These are phyloP conservation scores for Zapus hudsonius DNA, from an alignment of 2,113 vertebrate species.

Conservation along the genomic window DNA sequence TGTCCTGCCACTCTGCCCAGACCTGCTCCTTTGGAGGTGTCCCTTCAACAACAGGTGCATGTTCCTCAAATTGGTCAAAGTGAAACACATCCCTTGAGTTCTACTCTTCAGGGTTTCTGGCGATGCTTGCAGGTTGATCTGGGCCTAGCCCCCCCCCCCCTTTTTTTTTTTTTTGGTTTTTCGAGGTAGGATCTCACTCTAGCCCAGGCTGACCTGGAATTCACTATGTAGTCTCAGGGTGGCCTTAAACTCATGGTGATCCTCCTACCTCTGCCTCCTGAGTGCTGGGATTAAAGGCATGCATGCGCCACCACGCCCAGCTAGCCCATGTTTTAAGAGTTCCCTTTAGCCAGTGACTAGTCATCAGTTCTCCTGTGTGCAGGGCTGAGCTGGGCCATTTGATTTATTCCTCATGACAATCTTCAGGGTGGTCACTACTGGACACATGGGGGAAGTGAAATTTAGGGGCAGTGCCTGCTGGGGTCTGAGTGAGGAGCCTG, in stretches of 20 bases:
- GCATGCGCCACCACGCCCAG: too few relatives aligned
- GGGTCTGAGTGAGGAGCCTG: not conserved
- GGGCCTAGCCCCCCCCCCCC: too few relatives aligned
- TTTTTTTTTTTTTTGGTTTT: not conserved
- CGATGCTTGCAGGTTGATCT: not conserved
- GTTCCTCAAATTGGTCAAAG: not conserved
- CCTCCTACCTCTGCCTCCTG: too few relatives aligned
- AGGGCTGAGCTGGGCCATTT: not conserved
- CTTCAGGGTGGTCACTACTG: not conserved
- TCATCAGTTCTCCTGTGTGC: accelerated
- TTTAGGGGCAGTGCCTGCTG: too few relatives aligned
- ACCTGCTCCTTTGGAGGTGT: not conserved
- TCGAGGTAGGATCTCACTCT: too few relatives aligned
- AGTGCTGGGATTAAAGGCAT: too few relatives aligned
- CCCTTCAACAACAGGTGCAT: too few relatives aligned
- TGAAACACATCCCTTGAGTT: too few relatives aligned
- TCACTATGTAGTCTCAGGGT: too few relatives aligned
- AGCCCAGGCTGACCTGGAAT: too few relatives aligned
- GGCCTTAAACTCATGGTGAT: too few relatives aligned
- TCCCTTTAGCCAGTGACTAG: accelerated
- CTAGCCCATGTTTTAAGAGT: not conserved
- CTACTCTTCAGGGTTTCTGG: not conserved
- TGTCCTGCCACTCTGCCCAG: not conserved
- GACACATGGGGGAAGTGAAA: not conserved
- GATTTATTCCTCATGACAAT: accelerated